Evolutionary conservation across 2,888 invertebrate genomes (phyloP).

Genomic region (Hecatera dysodea): DNA sequence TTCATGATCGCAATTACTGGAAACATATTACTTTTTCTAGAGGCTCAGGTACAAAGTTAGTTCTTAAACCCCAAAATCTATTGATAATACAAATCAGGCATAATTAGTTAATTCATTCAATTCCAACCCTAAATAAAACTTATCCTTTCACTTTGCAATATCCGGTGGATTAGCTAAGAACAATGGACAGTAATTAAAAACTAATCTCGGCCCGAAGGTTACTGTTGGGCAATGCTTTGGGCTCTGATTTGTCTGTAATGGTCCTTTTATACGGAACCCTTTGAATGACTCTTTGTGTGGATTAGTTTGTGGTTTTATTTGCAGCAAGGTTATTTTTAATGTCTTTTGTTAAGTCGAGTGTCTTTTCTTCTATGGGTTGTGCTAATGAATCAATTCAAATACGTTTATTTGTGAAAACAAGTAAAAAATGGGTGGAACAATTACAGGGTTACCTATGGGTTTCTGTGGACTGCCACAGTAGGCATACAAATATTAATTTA

Average conservation of each 20-base stretch:
- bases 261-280: slow-evolving; percentile 42
- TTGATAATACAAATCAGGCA: slow-evolving; percentile 16
- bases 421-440: too few relatives aligned
- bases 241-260: slow-evolving; percentile 23
- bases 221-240: slow-evolving; percentile 65
- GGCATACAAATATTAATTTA: too few relatives aligned
- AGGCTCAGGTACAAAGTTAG: too few relatives aligned
- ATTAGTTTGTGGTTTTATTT: slow-evolving; percentile 1
- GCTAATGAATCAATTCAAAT: too few relatives aligned
- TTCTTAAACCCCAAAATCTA: not conserved
- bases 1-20: too few relatives aligned
- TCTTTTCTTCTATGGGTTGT: not conserved
- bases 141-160: slow-evolving; percentile 69
- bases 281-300: slow-evolving; percentile 16
- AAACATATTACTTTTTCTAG: too few relatives aligned
- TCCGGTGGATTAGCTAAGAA: slow-evolving; percentile 70
- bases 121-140: slow-evolving; percentile 25
- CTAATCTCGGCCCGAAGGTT: slow-evolving; percentile 70
- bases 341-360: not conserved
- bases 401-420: too few relatives aligned
- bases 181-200: slow-evolving; percentile 75
- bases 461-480: too few relatives aligned
- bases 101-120: slow-evolving; percentile 24
- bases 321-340: slow-evolving; percentile 4
- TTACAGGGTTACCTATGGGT: too few relatives aligned